phyloP scores from a whole-genome alignment of 2,888 invertebrate species.

The Hydrotaea cyrtoneurina region DNA sequence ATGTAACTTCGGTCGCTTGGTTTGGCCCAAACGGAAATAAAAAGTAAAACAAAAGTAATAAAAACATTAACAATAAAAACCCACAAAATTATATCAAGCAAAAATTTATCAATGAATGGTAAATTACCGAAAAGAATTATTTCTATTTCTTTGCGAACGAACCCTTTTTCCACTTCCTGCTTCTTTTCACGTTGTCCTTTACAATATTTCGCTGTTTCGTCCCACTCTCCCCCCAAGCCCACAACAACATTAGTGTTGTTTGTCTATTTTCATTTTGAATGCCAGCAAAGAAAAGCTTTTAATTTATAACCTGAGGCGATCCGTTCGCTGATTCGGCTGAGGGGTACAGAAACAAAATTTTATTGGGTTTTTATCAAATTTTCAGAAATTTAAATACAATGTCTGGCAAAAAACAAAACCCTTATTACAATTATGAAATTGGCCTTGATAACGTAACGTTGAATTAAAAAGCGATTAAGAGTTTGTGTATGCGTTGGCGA shows the following conservation, averaged over 20 bases:
- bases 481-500: background rate
- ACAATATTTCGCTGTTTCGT: background rate
- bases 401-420: constrained; percentile 2
- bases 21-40: constrained; percentile 50
- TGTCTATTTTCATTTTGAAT: constrained; percentile 30
- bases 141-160: background rate
- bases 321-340: background rate
- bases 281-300: constrained; percentile 57
- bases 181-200: background rate
- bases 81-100: constrained; percentile 60
- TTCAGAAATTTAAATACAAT: background rate
- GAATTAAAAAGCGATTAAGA: constrained; percentile 17
- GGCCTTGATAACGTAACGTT: background rate
- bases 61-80: constrained; percentile 62
- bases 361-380: constrained; percentile 14
- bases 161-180: constrained; percentile 29
- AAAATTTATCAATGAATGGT: constrained; percentile 50
- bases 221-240: too few relatives aligned
- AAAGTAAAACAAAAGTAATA: constrained; percentile 61
- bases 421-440: constrained; percentile 1
- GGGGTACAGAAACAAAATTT: background rate
- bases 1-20: background rate
- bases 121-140: constrained; percentile 35
- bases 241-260: constrained; percentile 39
- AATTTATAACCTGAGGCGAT: constrained; percentile 60